Conservation (phyloP, 2,797 vertebrate species). For the Enteromius anoplus region DNA sequence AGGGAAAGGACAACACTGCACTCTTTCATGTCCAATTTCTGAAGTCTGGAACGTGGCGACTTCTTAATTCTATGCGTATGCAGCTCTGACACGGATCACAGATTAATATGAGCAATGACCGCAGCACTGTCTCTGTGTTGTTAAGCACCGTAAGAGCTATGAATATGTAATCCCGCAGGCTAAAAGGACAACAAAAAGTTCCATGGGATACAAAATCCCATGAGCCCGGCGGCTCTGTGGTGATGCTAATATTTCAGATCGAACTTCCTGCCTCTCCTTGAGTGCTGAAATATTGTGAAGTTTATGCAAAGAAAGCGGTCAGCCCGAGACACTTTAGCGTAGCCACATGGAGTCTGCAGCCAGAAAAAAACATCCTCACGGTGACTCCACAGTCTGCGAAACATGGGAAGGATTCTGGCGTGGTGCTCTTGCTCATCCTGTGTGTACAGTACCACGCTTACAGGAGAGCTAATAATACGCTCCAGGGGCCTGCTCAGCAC, state of each 20-base stretch:
- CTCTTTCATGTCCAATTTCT: slow-evolving; percentile 64
- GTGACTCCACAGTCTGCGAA: slow-evolving; percentile 72
- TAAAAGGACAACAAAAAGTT: slow-evolving; percentile 21
- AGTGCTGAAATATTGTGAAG: slow-evolving; percentile 57
- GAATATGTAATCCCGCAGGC: slow-evolving; percentile 24
- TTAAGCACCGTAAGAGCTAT: slow-evolving; percentile 35
- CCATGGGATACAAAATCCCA: slow-evolving; percentile 29
- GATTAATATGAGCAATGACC: slow-evolving; percentile 57
- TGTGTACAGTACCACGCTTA: slow-evolving; percentile 56
- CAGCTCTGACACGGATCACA: slow-evolving; percentile 61
- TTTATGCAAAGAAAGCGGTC: slow-evolving; percentile 56
- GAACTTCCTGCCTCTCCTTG: slow-evolving; percentile 51
- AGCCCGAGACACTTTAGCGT: slow-evolving; percentile 50
- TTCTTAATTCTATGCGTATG: slow-evolving; percentile 61
- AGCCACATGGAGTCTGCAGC: slow-evolving; percentile 56
- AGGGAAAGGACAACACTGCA: slow-evolving; percentile 66
- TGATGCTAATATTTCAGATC: slow-evolving; percentile 59
- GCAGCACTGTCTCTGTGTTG: slow-evolving; percentile 29
- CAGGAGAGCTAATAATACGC: slow-evolving; percentile 63
- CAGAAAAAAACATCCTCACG: slow-evolving; percentile 63
- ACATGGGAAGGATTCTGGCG: slow-evolving; percentile 52
- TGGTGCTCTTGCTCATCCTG: slow-evolving; percentile 51
- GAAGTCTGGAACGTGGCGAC: slow-evolving; percentile 47
- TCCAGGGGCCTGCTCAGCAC: slow-evolving; percentile 61
- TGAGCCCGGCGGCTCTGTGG: slow-evolving; percentile 17